Conservation (phyloP, 2,113 vertebrate genomes). For the Rhagologus leucostigma region DNA sequence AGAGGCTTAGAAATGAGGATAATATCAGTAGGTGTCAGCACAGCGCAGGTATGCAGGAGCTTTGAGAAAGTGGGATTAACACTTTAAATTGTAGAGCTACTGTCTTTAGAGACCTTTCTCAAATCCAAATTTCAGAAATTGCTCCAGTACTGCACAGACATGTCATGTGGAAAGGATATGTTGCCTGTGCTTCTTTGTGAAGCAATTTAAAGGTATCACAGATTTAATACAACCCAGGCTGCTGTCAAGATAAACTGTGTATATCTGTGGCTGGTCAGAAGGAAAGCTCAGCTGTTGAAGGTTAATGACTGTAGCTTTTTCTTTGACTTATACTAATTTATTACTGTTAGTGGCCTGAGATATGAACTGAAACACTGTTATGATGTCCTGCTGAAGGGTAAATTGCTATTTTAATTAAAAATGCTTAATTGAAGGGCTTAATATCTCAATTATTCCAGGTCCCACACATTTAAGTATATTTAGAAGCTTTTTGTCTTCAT, state of each 20-base stretch:
- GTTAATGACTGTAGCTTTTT: not conserved
- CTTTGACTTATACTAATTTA: not conserved
- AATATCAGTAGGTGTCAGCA: not conserved
- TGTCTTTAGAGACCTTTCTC: not conserved
- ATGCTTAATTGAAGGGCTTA: not conserved
- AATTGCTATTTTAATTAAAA: constrained; percentile 5
- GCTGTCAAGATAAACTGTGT: not conserved
- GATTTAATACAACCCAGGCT: not conserved
- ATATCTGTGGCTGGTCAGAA: not conserved
- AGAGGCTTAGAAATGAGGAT: not conserved
- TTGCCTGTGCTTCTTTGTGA: not conserved
- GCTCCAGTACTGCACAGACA: not conserved
- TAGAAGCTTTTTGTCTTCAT: not conserved
- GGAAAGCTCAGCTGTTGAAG: not conserved
- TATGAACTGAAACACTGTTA: not conserved
- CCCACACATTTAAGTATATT: not conserved
- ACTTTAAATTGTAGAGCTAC: not conserved
- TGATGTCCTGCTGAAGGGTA: not conserved
- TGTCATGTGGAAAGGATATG: not conserved
- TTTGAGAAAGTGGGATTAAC: not conserved
- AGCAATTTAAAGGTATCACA: not conserved
- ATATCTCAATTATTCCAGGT: not conserved
- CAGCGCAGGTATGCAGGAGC: not conserved
- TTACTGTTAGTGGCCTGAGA: not conserved
- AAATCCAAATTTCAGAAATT: not conserved